A percentile compares a stretch with the other conserved stretches of the same genome.
Conservation (phyloP, 1,140 invertebrate species). For the Bombus turneri region DNA sequence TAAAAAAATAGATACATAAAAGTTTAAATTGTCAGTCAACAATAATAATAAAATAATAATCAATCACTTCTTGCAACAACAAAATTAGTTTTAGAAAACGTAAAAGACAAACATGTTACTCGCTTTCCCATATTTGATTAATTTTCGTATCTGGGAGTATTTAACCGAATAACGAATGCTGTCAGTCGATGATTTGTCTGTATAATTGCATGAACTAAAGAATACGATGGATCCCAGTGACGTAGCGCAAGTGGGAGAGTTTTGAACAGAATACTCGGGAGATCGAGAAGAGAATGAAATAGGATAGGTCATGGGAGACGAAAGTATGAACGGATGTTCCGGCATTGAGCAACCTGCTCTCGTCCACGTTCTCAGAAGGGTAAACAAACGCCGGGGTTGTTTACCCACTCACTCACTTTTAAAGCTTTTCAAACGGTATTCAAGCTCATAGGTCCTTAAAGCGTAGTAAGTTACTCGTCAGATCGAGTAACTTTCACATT, state of each 20-base stretch:
- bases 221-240: background rate
- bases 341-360: slow-evolving; percentile 55
- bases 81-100: too few relatives aligned
- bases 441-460: slow-evolving; percentile 69
- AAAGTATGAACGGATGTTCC: slow-evolving; percentile 57
- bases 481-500: slow-evolving; percentile 9
- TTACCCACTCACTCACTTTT: slow-evolving; percentile 68
- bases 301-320: slow-evolving; percentile 55
- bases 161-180: background rate
- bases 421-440: slow-evolving; percentile 67
- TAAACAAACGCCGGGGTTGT: slow-evolving; percentile 69
- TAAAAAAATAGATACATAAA: too few relatives aligned
- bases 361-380: slow-evolving; percentile 64
- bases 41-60: too few relatives aligned
- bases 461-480: slow-evolving; percentile 27
- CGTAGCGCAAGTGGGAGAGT: background rate
- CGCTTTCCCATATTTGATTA: too few relatives aligned
- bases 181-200: too few relatives aligned
- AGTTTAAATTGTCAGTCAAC: too few relatives aligned
- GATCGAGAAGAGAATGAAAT: slow-evolving; percentile 58
- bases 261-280: slow-evolving; percentile 10
- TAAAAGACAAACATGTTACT: too few relatives aligned
- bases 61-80: too few relatives aligned
- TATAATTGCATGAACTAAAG: too few relatives aligned
- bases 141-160: background rate